These are phyloP conservation scores for Glossosoma conforme DNA, from an alignment of 1,140 invertebrate genomes.

Conservation along the genomic window DNA sequence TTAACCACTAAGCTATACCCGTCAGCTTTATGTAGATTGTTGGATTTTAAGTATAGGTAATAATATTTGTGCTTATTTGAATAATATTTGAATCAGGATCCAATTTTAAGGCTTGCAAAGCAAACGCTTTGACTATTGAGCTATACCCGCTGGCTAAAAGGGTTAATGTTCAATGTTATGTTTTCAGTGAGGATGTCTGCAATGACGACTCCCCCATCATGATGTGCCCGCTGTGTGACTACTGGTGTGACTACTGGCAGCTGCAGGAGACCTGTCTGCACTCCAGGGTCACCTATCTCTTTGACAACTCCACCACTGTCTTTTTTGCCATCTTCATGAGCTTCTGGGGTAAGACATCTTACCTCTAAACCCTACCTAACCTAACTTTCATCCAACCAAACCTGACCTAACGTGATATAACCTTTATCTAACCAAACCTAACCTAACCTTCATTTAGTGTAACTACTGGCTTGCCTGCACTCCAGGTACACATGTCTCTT, in stretches of 20 bases:
- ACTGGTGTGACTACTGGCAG: conserved; percentile 77
- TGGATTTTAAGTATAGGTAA: no score
- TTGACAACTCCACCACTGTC: conserved; percentile 95
- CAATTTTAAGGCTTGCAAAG: no score
- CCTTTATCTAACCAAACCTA: no score
- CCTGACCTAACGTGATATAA: no score
- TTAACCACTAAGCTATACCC: no score
- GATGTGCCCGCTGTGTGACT: conserved; percentile 83
- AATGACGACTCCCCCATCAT: conserved; percentile 48
- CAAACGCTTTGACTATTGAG: no score
- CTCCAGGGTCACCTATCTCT: conserved; percentile 86
- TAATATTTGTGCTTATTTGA: no score
- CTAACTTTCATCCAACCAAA: no score
- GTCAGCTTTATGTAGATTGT: no score
- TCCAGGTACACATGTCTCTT: conserved; percentile 90
- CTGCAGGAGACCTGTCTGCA: conserved; percentile 83
- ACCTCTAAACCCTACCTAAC: no score
- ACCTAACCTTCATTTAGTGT: conserved; percentile 57
- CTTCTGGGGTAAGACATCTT: conserved; percentile 78
- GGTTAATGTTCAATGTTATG: conserved; percentile 5
- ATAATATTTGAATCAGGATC: no score
- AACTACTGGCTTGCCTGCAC: conserved; percentile 82
- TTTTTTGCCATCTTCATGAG: conserved; percentile 98
- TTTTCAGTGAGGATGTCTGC: conserved; percentile 77
- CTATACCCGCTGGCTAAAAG: no score